Evolutionary conservation across 1,140 invertebrate genomes (phyloP).

Genomic region (Cotesia typhae): DNA sequence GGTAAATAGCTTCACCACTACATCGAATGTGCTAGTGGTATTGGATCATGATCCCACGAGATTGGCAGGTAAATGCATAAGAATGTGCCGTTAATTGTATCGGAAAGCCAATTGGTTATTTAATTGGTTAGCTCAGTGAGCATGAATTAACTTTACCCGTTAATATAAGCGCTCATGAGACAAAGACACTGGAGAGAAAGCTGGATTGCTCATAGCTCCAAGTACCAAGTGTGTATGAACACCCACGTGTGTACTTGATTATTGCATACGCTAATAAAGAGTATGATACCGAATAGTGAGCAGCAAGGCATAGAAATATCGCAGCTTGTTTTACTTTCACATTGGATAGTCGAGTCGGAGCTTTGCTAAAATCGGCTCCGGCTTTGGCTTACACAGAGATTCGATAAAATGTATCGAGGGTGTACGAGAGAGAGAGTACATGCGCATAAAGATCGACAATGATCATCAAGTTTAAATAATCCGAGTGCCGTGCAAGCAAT

Average conservation of each 20-base stretch:
- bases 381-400: too few species aligned
- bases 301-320: not conserved
- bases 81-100: conserved; percentile 59
- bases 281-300: too few species aligned
- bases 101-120: conserved; percentile 55
- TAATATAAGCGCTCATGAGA: not conserved
- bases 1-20: not conserved
- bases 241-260: conserved; percentile 16
- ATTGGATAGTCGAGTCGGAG: not conserved
- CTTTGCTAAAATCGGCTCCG: too few species aligned
- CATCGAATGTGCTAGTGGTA: conserved; percentile 4
- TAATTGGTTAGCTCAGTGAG: conserved; percentile 55
- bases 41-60: conserved; percentile 45
- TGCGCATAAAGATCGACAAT: conserved; percentile 6
- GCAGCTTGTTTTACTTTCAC: conserved; percentile 22
- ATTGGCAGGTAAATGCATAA: conserved; percentile 52
- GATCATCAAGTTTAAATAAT: conserved; percentile 17
- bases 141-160: conserved; percentile 20
- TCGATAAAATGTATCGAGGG: too few species aligned
- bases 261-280: conserved; percentile 27
- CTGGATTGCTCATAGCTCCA: not conserved
- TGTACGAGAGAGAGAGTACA: not conserved
- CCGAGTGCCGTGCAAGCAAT: conserved; percentile 8
- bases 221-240: not conserved
- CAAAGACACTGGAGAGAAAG: not conserved